phyloP scores from a whole-genome alignment of 2,797 vertebrate genomes.

The Oreortyx pictus region DNA sequence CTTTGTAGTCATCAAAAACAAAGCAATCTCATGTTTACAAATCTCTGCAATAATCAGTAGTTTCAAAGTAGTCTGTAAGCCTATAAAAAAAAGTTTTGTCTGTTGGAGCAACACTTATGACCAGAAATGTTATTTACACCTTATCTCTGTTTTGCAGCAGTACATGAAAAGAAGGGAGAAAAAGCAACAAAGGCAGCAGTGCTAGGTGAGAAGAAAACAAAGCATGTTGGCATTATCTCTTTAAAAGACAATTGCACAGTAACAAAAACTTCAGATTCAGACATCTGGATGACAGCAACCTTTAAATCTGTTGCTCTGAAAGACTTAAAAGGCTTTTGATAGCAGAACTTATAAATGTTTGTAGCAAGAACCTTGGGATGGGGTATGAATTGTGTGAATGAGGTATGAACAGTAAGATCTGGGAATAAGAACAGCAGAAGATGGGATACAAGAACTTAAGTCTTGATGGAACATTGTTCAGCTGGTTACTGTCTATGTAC shows the following conservation, averaged over 20 bases:
- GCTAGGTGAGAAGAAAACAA: slow-evolving; percentile 81
- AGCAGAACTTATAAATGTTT: not conserved
- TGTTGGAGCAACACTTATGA: not conserved
- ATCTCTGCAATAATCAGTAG: slow-evolving; percentile 12
- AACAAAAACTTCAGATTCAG: slow-evolving; percentile 36
- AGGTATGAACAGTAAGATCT: not conserved
- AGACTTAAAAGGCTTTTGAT: not conserved
- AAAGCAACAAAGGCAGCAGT: slow-evolving; percentile 75
- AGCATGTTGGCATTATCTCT: slow-evolving; percentile 34
- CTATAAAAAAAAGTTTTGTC: slow-evolving; percentile 1
- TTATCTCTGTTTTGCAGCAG: slow-evolving; percentile 76
- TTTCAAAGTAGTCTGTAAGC: not conserved
- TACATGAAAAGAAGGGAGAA: slow-evolving; percentile 77
- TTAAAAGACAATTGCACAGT: slow-evolving; percentile 49
- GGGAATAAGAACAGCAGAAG: not conserved
- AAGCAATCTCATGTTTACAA: not conserved
- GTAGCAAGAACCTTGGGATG: not conserved
- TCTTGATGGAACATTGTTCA: not conserved
- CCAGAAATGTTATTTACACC: slow-evolving; percentile 42
- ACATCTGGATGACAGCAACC: slow-evolving; percentile 40
- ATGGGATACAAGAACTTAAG: rapidly evolving
- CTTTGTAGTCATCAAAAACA: not conserved
- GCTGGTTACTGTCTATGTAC: not conserved
- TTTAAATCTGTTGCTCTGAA: slow-evolving; percentile 37
- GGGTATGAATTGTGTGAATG: not conserved